Conservation (phyloP, 2,888 invertebrate genomes). For the Byasa hedistus region DNA sequence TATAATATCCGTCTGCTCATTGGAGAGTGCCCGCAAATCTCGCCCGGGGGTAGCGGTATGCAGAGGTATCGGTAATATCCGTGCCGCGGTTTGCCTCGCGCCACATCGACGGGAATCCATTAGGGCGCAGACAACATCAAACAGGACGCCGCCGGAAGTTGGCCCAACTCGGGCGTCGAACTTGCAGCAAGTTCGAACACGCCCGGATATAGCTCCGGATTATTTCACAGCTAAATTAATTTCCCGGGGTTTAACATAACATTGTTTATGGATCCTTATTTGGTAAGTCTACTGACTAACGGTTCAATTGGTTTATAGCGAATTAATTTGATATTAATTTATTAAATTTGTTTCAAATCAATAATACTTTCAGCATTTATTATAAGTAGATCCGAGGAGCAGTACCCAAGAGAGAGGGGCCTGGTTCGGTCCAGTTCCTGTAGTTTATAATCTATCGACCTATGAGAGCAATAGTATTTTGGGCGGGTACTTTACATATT, state of each 20-base stretch:
- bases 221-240: slow-evolving; percentile 16
- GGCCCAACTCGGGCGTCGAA: slow-evolving; percentile 7
- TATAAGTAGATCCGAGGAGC: too few relatives aligned
- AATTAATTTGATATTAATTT: too few relatives aligned
- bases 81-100: slow-evolving; percentile 31
- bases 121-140: slow-evolving; percentile 39
- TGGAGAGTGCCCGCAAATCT: neutral
- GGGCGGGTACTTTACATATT: too few relatives aligned
- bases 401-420: too few relatives aligned
- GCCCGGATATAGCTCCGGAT: slow-evolving; percentile 5
- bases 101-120: slow-evolving; percentile 34
- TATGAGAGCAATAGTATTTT: too few relatives aligned
- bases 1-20: neutral
- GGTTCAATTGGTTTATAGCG: too few relatives aligned
- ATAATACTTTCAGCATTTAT: too few relatives aligned
- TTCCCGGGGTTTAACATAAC: slow-evolving; percentile 3
- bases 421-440: too few relatives aligned
- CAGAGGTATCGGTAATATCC: slow-evolving; percentile 34
- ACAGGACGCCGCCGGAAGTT: slow-evolving; percentile 38
- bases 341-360: too few relatives aligned
- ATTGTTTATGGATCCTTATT: neutral
- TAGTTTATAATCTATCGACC: too few relatives aligned
- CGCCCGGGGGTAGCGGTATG: slow-evolving; percentile 7
- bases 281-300: too few relatives aligned
- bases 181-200: slow-evolving; percentile 18